Evolutionary conservation across 1,140 invertebrate genomes (phyloP).

Genomic region (Aporrectodea caliginosa): DNA sequence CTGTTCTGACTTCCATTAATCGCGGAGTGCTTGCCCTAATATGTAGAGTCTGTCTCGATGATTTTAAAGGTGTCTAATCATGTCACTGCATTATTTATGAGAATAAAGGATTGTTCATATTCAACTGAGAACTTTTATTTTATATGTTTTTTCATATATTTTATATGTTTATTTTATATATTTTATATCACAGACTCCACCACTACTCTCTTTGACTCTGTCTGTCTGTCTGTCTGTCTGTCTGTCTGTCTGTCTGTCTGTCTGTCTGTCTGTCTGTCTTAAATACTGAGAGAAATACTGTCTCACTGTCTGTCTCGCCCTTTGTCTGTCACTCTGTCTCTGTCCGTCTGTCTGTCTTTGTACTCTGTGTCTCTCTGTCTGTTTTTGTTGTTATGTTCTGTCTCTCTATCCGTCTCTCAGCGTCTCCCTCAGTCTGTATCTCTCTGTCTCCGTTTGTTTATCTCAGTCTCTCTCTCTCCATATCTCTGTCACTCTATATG

Average conservation of each 20-base stretch:
- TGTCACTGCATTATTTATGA: too few relatives aligned
- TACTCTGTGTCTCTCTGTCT: background rate
- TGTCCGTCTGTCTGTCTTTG: background rate
- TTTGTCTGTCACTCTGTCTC: background rate
- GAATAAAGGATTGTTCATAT: too few relatives aligned
- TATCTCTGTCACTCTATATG: background rate
- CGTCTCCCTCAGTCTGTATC: background rate
- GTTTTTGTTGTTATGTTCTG: background rate
- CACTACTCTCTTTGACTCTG: too few relatives aligned
- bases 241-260: slow-evolving; percentile 1
- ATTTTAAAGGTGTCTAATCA: too few relatives aligned
- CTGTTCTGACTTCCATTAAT: too few relatives aligned
- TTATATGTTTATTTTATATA: too few relatives aligned
- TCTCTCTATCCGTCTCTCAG: background rate
- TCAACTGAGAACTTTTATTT: too few relatives aligned
- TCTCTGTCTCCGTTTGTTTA: background rate
- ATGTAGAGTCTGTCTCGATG: too few relatives aligned
- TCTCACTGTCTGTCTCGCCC: background rate
- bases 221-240: slow-evolving; percentile 1
- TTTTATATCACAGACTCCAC: too few relatives aligned
- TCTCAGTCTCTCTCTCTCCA: background rate
- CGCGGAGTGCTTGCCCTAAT: too few relatives aligned
- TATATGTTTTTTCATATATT: too few relatives aligned
- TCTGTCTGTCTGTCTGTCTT: slow-evolving; percentile 1
- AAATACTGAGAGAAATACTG: too few relatives aligned